Percentiles rank a stretch among this genome's conserved stretches.
These are phyloP conservation scores for Drosophila paulistorum DNA, from an alignment of 1,140 invertebrate genomes.

Conservation along the genomic window DNA sequence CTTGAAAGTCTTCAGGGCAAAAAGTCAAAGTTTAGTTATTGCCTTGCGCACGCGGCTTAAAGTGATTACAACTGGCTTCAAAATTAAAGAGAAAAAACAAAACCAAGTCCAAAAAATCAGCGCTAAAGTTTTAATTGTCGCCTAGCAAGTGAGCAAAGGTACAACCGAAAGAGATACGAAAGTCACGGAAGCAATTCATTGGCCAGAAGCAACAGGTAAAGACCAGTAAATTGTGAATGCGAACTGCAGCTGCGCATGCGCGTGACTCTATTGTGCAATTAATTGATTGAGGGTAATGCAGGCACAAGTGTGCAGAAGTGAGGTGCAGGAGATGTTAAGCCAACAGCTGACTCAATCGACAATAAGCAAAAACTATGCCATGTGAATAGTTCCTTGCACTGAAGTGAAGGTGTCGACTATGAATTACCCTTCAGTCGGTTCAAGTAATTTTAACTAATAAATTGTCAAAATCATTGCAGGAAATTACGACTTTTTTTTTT, in stretches of 20 bases:
- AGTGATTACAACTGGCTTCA: slow-evolving; percentile 50
- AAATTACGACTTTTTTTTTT: no score
- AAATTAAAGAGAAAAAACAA: slow-evolving; percentile 5
- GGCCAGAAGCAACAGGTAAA: slow-evolving; percentile 44
- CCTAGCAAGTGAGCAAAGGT: slow-evolving; percentile 22
- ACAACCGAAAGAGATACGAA: slow-evolving; percentile 5
- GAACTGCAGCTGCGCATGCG: slow-evolving; percentile 36
- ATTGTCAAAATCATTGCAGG: no score
- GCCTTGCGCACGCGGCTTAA: slow-evolving; percentile 38
- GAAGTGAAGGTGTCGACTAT: no score
- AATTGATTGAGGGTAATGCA: not conserved
- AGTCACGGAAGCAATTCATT: slow-evolving; percentile 13
- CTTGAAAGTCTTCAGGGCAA: no score
- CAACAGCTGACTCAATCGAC: not conserved
- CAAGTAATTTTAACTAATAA: no score
- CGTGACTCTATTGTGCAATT: slow-evolving; percentile 36
- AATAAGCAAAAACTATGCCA: no score
- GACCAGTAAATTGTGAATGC: slow-evolving; percentile 27
- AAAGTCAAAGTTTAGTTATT: slow-evolving; percentile 37
- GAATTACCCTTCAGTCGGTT: no score
- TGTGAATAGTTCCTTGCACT: no score
- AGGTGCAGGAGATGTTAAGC: not conserved
- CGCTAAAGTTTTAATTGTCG: slow-evolving; percentile 42
- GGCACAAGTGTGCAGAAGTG: not conserved
- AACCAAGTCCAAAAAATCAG: slow-evolving; percentile 31